phyloP scores from a whole-genome alignment of 2,888 invertebrate genomes.

The Machimus rusticus region DNA sequence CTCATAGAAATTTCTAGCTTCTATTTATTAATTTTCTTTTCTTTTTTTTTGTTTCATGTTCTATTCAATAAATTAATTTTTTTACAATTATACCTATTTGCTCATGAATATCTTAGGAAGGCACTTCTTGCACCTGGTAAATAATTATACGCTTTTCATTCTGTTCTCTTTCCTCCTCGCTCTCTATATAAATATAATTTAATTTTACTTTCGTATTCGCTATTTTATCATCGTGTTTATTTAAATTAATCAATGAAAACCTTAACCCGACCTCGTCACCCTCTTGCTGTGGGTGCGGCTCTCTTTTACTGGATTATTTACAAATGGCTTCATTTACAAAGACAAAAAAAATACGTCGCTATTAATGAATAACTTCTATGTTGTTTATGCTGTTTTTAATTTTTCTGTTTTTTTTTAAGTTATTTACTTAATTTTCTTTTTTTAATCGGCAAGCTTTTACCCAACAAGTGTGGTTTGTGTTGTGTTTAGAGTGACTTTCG shows the following conservation, averaged over 20 bases:
- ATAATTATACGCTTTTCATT: slow-evolving; percentile 25
- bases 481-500: neutral
- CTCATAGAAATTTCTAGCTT: neutral
- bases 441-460: neutral
- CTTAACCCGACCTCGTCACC: neutral
- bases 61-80: neutral
- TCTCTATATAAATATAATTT: slow-evolving; percentile 31
- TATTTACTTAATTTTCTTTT: neutral
- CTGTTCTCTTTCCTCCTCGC: neutral
- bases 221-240: slow-evolving; percentile 13
- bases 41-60: neutral
- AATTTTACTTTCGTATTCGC: slow-evolving; percentile 21
- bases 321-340: neutral
- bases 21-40: neutral
- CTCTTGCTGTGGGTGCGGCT: neutral
- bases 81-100: slow-evolving; percentile 32
- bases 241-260: slow-evolving; percentile 17
- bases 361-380: neutral
- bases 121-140: slow-evolving; percentile 39
- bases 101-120: slow-evolving; percentile 32
- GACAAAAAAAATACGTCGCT: neutral
- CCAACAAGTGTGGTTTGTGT: neutral
- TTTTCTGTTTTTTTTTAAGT: neutral
- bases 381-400: neutral
- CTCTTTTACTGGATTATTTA: slow-evolving; percentile 16